Evolutionary conservation across 2,888 invertebrate genomes (phyloP).

Genomic region (Nymphalis polychloros): DNA sequence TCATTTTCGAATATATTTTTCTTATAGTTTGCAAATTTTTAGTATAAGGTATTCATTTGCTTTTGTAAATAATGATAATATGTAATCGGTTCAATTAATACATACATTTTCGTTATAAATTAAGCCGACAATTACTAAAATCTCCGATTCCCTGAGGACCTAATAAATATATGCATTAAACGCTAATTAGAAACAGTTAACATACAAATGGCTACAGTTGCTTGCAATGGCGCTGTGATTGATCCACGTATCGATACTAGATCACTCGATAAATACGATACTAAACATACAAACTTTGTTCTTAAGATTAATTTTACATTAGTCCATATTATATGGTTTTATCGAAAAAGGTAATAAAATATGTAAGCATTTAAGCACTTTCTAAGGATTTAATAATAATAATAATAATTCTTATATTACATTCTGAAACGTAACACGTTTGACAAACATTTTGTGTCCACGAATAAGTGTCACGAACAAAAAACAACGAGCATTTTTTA

Average conservation of each 20-base stretch:
- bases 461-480: neutral
- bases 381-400: too few species aligned
- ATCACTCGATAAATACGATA: slow-evolving; percentile 17
- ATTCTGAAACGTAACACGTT: too few species aligned
- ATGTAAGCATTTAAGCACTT: too few species aligned
- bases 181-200: slow-evolving; percentile 30
- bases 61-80: too few species aligned
- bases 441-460: neutral
- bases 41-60: too few species aligned
- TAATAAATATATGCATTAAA: slow-evolving; percentile 27
- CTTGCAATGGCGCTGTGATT: slow-evolving; percentile 17
- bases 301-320: neutral
- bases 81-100: too few species aligned
- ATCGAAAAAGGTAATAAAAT: too few species aligned
- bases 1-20: too few species aligned
- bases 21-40: too few species aligned
- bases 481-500: neutral
- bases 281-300: slow-evolving; percentile 4
- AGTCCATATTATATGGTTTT: too few species aligned
- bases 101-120: neutral
- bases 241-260: slow-evolving; percentile 16
- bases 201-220: slow-evolving; percentile 26
- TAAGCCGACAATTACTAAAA: slow-evolving; percentile 10
- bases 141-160: slow-evolving; percentile 18
- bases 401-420: too few species aligned